Percentiles rank a stretch among this genome's conserved stretches.
Evolutionary conservation across 2,797 vertebrate genomes (phyloP).

Genomic region (Spizella passerina): DNA sequence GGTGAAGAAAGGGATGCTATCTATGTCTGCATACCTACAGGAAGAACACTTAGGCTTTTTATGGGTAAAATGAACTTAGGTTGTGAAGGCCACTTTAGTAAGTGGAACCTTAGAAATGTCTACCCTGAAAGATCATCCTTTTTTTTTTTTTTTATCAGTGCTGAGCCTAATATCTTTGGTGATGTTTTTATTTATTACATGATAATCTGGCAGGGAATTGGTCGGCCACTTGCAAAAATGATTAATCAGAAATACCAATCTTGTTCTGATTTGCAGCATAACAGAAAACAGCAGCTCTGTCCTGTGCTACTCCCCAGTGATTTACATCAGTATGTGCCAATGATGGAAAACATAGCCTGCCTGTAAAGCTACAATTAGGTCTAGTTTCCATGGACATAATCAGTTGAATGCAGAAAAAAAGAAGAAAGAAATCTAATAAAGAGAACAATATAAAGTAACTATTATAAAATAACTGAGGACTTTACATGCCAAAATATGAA

Average conservation of each 20-base stretch:
- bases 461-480: constrained; percentile 35
- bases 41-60: not conserved
- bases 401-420: constrained; percentile 53
- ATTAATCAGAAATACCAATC: constrained; percentile 77
- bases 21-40: not conserved
- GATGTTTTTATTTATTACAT: constrained; percentile 74
- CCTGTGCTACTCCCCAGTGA: constrained; percentile 70
- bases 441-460: constrained; percentile 61
- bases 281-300: constrained; percentile 78
- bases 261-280: constrained; percentile 77
- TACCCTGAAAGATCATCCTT: constrained; percentile 31
- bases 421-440: not conserved
- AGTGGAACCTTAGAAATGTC: constrained; percentile 24
- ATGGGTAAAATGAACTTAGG: not conserved
- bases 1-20: not conserved
- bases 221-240: constrained; percentile 72
- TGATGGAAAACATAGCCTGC: constrained; percentile 79
- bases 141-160: not conserved
- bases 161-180: constrained; percentile 37
- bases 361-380: constrained; percentile 77
- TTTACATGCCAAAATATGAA: constrained; percentile 47
- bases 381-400: constrained; percentile 75
- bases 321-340: constrained; percentile 78
- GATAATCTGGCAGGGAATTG: constrained; percentile 73
- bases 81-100: not conserved